Conservation (phyloP, 2,797 vertebrate genomes). For the Anomalospiza imberbis region DNA sequence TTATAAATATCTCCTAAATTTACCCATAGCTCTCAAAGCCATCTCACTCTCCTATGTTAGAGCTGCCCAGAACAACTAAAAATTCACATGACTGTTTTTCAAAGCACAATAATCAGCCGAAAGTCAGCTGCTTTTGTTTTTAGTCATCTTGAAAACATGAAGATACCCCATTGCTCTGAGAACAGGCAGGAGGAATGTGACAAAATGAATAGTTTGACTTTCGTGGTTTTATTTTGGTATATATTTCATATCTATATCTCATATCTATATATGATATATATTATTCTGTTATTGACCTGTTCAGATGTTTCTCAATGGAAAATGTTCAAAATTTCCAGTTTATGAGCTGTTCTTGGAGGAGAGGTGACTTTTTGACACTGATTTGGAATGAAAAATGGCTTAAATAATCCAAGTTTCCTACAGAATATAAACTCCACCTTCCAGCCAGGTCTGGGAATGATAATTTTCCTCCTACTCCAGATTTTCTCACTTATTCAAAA, state of each 20-base stretch:
- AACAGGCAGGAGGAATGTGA: background rate
- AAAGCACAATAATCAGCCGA: background rate
- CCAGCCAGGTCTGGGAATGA: background rate
- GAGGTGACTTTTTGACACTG: background rate
- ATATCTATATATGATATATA: background rate
- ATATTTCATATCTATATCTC: background rate
- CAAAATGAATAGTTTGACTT: background rate
- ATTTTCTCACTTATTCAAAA: background rate
- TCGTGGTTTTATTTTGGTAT: background rate
- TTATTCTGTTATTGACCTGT: background rate
- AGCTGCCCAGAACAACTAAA: background rate
- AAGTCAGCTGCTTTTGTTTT: background rate
- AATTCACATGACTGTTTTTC: background rate
- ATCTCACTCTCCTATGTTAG: fast-evolving
- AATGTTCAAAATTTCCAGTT: background rate
- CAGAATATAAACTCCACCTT: background rate
- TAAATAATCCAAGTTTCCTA: background rate
- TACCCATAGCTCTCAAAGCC: background rate
- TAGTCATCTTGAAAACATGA: background rate
- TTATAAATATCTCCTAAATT: background rate
- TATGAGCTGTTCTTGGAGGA: background rate
- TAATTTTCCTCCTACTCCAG: background rate
- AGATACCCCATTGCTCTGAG: background rate
- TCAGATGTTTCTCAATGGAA: slow-evolving; percentile 4
- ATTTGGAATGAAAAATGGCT: slow-evolving; percentile 6